Evolutionary conservation across 1,140 invertebrate species (phyloP).

Genomic region (Drosophila sproati): DNA sequence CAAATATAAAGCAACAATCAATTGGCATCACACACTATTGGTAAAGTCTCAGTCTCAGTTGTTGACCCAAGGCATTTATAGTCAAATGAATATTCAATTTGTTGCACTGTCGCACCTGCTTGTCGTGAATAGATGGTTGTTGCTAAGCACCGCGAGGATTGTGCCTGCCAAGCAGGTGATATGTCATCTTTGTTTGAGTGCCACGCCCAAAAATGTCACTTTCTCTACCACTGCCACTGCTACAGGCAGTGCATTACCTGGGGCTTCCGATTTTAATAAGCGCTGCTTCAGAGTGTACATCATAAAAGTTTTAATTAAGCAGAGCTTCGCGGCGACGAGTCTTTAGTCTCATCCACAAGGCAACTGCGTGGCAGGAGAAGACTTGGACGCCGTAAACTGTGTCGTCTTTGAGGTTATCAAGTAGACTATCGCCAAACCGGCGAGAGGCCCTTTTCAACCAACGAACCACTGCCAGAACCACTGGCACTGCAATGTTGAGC

Average conservation of each 20-base stretch:
- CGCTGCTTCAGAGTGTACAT: slow-evolving; percentile 44
- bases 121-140: slow-evolving; percentile 4
- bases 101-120: slow-evolving; percentile 13
- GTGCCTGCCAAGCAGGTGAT: slow-evolving; percentile 35
- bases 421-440: slow-evolving; percentile 19
- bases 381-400: slow-evolving; percentile 58
- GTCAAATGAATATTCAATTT: neutral
- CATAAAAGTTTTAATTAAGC: slow-evolving; percentile 78
- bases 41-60: neutral
- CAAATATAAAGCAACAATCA: no score
- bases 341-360: slow-evolving; percentile 19
- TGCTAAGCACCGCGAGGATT: slow-evolving; percentile 1
- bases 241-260: slow-evolving; percentile 41
- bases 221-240: neutral
- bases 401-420: slow-evolving; percentile 59
- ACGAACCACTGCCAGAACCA: slow-evolving; percentile 18
- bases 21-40: neutral
- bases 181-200: slow-evolving; percentile 45
- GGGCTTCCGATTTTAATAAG: slow-evolving; percentile 77
- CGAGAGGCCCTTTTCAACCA: slow-evolving; percentile 36
- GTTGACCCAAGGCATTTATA: neutral
- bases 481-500: slow-evolving; percentile 14
- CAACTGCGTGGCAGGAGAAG: slow-evolving; percentile 19
- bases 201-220: slow-evolving; percentile 32
- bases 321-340: slow-evolving; percentile 20